Evolutionary conservation across 2,888 invertebrate genomes (phyloP).

Genomic region (Diplazon laetatorius): DNA sequence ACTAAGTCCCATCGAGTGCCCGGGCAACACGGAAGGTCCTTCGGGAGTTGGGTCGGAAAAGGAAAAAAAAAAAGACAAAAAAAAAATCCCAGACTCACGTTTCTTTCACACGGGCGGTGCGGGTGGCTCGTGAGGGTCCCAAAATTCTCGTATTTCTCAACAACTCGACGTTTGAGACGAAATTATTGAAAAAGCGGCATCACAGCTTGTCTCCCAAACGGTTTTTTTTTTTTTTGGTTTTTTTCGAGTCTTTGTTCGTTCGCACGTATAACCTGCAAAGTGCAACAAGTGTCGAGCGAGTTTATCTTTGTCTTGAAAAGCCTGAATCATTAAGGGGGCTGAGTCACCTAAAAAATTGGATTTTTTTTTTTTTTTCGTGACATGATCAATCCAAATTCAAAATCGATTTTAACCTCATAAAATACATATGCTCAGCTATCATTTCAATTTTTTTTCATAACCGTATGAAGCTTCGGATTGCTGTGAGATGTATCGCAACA

Average conservation of each 20-base stretch:
- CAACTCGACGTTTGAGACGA: conserved; percentile 13
- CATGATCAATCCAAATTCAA: too few relatives aligned
- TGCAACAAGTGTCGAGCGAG: conserved; percentile 58
- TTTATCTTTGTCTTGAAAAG: conserved; percentile 35
- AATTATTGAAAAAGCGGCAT: conserved; percentile 20
- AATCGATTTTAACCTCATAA: too few relatives aligned
- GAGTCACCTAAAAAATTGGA: too few relatives aligned
- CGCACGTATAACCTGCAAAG: conserved; percentile 36
- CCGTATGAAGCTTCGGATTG: too few relatives aligned
- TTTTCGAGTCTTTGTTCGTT: conserved; percentile 23
- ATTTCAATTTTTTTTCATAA: too few relatives aligned
- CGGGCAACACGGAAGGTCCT: conserved; percentile 39
- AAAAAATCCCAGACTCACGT: conserved; percentile 74
- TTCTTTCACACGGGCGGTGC: conserved; percentile 50
- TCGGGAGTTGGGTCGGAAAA: conserved; percentile 56
- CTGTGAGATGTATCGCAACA: too few relatives aligned
- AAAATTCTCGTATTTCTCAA: conserved; percentile 32
- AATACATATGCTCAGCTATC: too few relatives aligned
- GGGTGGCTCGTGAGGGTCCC: conserved; percentile 18
- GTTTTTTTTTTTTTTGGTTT: conserved; percentile 33
- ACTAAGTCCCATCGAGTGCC: conserved; percentile 68
- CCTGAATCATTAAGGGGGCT: background rate
- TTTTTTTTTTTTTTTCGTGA: too few relatives aligned
- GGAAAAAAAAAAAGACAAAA: too few relatives aligned
- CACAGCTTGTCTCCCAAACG: conserved; percentile 36